Evolutionary conservation across 2,113 vertebrate genomes (phyloP), one percentile per base, ranked within the genome.

Genomic region (Aptenodytes patagonicus): DNA sequence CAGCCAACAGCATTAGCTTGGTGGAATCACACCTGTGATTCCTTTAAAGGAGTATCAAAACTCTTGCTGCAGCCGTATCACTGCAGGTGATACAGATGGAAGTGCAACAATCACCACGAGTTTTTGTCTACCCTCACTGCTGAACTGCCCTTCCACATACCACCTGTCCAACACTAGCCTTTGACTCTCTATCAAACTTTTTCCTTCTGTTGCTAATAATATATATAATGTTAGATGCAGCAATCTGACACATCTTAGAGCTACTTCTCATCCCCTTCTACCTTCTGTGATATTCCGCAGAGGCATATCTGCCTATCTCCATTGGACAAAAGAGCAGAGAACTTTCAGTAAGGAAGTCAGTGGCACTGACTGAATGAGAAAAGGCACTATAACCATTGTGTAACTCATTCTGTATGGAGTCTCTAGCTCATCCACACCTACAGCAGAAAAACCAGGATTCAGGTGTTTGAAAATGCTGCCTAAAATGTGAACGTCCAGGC

Each of bases 41-140:
- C 13, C 40, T 65, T 94, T 66, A 83, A 58, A 82, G 11, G 20
- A 87, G 3, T 72, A 92, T 36, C 29, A 42, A 26, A 91, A 46
- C 28, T 69, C 65, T 58, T 0, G 0, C 22, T 34, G 28, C 34
- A 90, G 47, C 20, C 3, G 1, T 31, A 65, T 42, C 36, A 54
- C 42, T 62, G 32, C 29, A 76, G 2, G 28, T 62, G 46, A 64
- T 29, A 58, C 0, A 73, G 17, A 29, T 7, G 24, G 47, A 86
- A 89, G 15, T 28, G 16, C 6, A 58, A 52, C 28, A 68, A 52
- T 54, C 28, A 28, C 20, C 2, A 11, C 7, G 22, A 75, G 18
- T 1, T 86, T 57, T 55, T n/a, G 3, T 31, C 49, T 79, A 6
- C 8, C 25, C 24, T 78, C 36, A 11, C 21, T 66, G 34, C 3